Evolutionary conservation across 2,797 vertebrate genomes (phyloP).

Genomic region (Holocentrus rufus): DNA sequence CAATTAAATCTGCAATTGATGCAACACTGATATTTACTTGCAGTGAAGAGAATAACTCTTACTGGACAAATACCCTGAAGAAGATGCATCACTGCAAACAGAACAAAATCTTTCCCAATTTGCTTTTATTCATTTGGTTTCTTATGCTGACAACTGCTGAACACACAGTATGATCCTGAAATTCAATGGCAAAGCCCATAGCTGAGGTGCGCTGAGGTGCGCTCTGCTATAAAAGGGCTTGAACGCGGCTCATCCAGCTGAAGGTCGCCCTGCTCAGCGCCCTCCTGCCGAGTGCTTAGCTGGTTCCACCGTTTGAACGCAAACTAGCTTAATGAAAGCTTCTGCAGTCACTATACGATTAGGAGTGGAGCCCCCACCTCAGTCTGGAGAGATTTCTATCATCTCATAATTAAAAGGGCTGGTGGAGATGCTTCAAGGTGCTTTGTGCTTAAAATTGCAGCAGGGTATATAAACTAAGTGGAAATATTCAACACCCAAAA

Average conservation of each 20-base stretch:
- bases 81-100: no score
- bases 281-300: slow-evolving; percentile 4
- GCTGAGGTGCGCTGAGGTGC: no score
- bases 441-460: slow-evolving; percentile 28
- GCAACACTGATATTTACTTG: no score
- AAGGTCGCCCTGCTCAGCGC: slow-evolving; percentile 4
- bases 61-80: no score
- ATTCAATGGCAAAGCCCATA: no score
- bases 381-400: slow-evolving; percentile 15
- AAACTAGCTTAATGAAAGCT: slow-evolving; percentile 14
- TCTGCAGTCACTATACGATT: slow-evolving; percentile 27
- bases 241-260: slow-evolving; percentile 8
- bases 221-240: slow-evolving; percentile 1
- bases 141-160: no score
- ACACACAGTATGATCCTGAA: no score
- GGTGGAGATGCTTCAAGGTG: background rate
- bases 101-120: no score
- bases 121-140: no score
- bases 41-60: no score
- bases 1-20: no score
- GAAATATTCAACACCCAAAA: slow-evolving; percentile 19
- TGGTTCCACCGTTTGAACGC: slow-evolving; percentile 9
- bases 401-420: slow-evolving; percentile 22
- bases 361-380: slow-evolving; percentile 4
- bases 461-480: background rate